These are phyloP conservation scores for Ephydatia muelleri DNA, from an alignment of 37 sponge, comb jelly and placozoan genomes.

Conservation along the genomic window DNA sequence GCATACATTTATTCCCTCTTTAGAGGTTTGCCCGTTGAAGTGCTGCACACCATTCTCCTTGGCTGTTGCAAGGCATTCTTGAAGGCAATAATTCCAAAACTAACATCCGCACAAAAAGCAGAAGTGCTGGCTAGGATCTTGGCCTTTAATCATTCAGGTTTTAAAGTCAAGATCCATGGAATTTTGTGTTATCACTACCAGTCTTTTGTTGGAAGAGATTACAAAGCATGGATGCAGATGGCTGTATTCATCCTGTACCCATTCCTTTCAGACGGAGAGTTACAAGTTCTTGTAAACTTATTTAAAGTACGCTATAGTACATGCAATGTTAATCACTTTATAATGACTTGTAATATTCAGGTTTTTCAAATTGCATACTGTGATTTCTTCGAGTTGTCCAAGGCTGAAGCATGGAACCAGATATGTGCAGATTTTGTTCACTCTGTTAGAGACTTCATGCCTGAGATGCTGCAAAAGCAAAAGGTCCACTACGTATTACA, in stretches of 20 bases:
- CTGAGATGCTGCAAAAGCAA: slow-evolving; percentile 5
- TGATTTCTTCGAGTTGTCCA: neutral
- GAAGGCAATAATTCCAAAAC: neutral
- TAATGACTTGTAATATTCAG: neutral
- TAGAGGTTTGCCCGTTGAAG: slow-evolving; percentile 41
- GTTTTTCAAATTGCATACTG: slow-evolving; percentile 31
- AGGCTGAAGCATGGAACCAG: neutral
- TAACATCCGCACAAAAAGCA: slow-evolving; percentile 1
- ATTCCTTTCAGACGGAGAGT: neutral
- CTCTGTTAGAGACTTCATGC: neutral
- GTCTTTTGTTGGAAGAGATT: slow-evolving; percentile 43
- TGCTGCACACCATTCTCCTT: slow-evolving; percentile 40
- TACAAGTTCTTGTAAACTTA: neutral
- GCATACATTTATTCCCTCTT: neutral
- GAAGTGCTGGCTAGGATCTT: slow-evolving; percentile 21
- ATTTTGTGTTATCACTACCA: slow-evolving; percentile 12
- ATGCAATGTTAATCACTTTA: neutral
- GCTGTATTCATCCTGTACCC: slow-evolving; percentile 25
- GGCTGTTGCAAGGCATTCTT: slow-evolving; percentile 35
- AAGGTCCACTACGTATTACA: slow-evolving; percentile 51
- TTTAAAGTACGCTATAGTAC: neutral
- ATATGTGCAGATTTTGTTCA: slow-evolving; percentile 30
- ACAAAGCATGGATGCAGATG: slow-evolving; percentile 40
- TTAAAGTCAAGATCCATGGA: neutral
- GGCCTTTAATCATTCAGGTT: slow-evolving; percentile 26